phyloP scores from a whole-genome alignment of 2,113 vertebrate species.

The Phodopus roborovskii region DNA sequence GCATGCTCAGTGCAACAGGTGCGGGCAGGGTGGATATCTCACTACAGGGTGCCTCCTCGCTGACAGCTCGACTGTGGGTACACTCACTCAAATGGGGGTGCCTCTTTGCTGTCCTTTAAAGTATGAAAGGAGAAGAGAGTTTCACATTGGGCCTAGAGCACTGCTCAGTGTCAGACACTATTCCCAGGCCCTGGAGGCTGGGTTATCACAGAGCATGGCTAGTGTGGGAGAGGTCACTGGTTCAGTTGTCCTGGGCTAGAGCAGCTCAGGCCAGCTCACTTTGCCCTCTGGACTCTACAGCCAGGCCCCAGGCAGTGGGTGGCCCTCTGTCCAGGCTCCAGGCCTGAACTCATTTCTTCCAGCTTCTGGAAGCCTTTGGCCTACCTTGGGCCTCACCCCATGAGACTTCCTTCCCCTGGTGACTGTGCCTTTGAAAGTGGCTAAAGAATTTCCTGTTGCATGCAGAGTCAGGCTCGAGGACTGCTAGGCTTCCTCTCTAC shows the following conservation, averaged over 20 bases:
- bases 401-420: slow-evolving; percentile 66
- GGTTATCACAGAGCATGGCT: no score
- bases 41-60: neutral
- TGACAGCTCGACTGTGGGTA: no score
- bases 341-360: neutral
- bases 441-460: slow-evolving; percentile 67
- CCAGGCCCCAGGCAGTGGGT: neutral
- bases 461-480: neutral
- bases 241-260: neutral
- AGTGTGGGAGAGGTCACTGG: neutral
- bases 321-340: neutral
- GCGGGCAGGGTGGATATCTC: no score
- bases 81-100: no score
- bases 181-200: neutral
- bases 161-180: neutral
- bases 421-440: slow-evolving; percentile 62
- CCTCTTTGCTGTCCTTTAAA: neutral
- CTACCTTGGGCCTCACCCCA: slow-evolving; percentile 24
- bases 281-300: neutral
- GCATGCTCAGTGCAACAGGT: no score
- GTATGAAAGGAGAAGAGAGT: neutral
- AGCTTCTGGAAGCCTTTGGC: neutral
- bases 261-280: neutral
- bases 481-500: slow-evolving; percentile 1
- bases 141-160: neutral